A percentile compares a stretch with the other conserved stretches of the same genome.
Conservation (phyloP, 2,113 vertebrate species). For the Epinephelus cyanopodus region DNA sequence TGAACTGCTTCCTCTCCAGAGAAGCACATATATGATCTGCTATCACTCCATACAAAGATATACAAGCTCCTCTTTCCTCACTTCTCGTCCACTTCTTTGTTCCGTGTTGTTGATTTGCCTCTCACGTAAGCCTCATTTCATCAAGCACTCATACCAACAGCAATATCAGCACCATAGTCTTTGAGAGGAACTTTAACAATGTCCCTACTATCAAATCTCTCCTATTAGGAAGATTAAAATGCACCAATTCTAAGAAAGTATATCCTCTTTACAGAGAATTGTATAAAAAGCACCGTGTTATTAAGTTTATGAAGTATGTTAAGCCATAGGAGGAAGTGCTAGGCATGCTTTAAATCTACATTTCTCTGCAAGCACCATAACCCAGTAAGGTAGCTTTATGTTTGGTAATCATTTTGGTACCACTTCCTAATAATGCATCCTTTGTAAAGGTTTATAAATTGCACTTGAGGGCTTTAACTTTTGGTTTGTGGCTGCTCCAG, state of each 20-base stretch:
- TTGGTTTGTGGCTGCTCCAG: not conserved
- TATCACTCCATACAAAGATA: conserved; percentile 27
- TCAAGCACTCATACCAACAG: not conserved
- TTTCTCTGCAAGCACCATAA: conserved; percentile 60
- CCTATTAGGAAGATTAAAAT: conserved; percentile 70
- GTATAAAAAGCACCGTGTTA: conserved; percentile 51
- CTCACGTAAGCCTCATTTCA: conserved; percentile 18
- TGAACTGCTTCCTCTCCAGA: conserved; percentile 22
- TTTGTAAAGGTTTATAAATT: conserved; percentile 12
- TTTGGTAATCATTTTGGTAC: conserved; percentile 30
- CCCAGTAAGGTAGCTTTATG: conserved; percentile 38
- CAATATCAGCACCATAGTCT: conserved; percentile 44
- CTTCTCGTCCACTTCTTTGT: conserved; percentile 32
- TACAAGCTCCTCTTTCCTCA: conserved; percentile 24
- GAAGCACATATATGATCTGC: conserved; percentile 29
- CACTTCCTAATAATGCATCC: conserved; percentile 6
- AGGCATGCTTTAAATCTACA: conserved; percentile 55
- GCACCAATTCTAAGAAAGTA: conserved; percentile 50
- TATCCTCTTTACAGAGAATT: conserved; percentile 65
- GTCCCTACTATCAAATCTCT: conserved; percentile 65
- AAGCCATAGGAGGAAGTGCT: conserved; percentile 68
- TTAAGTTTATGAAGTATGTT: conserved; percentile 52
- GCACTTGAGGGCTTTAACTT: not conserved
- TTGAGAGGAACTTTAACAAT: conserved; percentile 67
- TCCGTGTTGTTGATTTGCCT: conserved; percentile 20